These are phyloP conservation scores for Corythornis leucogaster DNA, from an alignment of 2,797 vertebrate genomes.

Conservation along the genomic window DNA sequence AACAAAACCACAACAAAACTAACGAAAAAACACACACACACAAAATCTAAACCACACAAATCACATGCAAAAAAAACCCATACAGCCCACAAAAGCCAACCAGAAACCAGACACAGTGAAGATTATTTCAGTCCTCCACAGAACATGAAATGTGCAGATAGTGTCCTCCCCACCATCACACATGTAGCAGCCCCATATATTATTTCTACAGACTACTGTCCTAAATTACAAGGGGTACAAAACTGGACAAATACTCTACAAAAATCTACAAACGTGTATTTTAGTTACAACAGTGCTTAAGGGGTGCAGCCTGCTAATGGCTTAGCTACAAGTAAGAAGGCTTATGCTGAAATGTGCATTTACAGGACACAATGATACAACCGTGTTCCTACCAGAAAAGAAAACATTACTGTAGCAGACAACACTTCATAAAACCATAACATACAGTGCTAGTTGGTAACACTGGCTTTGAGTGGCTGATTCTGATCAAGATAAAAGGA, in stretches of 20 bases:
- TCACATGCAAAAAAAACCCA: too few species aligned
- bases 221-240: neutral
- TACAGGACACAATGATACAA: neutral
- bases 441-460: neutral
- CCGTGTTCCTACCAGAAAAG: neutral
- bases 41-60: too few species aligned
- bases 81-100: too few species aligned
- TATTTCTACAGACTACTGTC: neutral
- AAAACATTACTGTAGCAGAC: neutral
- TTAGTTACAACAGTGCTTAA: neutral
- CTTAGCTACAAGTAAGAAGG: neutral
- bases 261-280: neutral
- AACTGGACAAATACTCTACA: neutral
- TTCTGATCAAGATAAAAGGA: neutral
- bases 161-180: neutral
- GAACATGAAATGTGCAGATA: neutral
- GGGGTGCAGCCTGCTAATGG: neutral
- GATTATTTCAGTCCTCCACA: neutral
- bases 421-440: neutral
- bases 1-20: too few species aligned
- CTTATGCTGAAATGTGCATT: neutral
- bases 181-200: neutral
- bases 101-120: neutral
- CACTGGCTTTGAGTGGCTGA: neutral
- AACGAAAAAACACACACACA: too few species aligned